Base-by-base conservation (phyloP, 2,888 invertebrate species). In the Volucella inflata region DNA sequence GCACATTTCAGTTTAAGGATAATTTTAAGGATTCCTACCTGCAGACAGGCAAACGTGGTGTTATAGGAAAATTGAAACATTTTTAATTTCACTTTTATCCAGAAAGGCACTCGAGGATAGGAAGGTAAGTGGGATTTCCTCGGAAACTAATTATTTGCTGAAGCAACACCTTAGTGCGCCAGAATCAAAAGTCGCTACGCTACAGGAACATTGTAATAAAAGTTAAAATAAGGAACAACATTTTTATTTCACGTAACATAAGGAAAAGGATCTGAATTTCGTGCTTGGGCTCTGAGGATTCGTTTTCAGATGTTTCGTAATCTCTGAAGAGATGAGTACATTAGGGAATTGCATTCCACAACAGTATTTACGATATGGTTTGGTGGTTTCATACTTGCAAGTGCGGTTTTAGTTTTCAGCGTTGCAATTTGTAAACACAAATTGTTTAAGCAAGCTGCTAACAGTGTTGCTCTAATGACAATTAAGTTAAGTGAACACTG, bases 61-160 rank as follows among this genome's bases (percentile, higher is more conserved):
- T 72, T 72, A 82, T 74, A 68, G 79, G 38, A 79, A 78, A 79
- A 79, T 83, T 83, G 36, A 83, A 83, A 79, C 68, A 68, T 83
- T 74, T 78, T 64, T 62, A 72, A 83, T 83, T 83, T 83, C 68
- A 72, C 62, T 50, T 42, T 46, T 79, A 62, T 78, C 77, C 60
- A 72, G 67, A 77, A 70, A 55, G 44, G 70, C 17, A 38, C 53
- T 51, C 60, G 44, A 10, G 50, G 21, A 42, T 55, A 36, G 67
- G 64, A 64, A 30, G 30, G 30, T 6, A 30, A 6, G 6, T 30
- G 30, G 30, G 57, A 51, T 55, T 74, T 57, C 57, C 83, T 68
- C 60, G 44, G 68, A 79, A 78, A 83, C 72, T 78, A 78, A 83
- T 83, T 83, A 68, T 83, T 83, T 78, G 67, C 72, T 57, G 57